Base-by-base conservation (phyloP, 1,140 invertebrate genomes). In the Drosophila truncata region DNA sequence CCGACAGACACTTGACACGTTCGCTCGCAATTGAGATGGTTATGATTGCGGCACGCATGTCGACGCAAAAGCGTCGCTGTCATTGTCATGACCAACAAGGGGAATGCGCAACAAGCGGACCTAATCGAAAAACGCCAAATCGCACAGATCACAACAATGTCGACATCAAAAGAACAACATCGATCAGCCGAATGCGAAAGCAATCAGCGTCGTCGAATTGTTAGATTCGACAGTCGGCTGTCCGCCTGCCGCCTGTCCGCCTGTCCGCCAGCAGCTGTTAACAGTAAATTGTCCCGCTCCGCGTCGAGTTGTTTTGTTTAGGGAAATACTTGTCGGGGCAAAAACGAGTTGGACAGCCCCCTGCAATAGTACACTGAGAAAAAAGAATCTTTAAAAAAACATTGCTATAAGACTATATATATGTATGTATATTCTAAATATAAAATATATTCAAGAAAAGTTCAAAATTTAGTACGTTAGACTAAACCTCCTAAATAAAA, bases 1-100 rank as follows among this genome's bases (percentile, higher is more conserved):
- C 35, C 41, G 46, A 14, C 10, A 2, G 29, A 5, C 47, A 66
- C 66, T 70, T 50, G 46, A 70, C 70, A 59, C 57, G 61, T 37
- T 47, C 33, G 64, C 29, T 42, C 27, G 57, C 41, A 33, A 41
- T 65, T 65, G 54, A 37, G 73, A 82, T 73, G 69, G 55, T 27
- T 52, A 14, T 77, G 61, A 50, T 61, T 67, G 58, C 13, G 27
- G 62, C 37, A 65, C 33, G 37, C 47, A 37, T 64, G 44, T 44
- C 49, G 39, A 31, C 57, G 62, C 69, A 61, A 41, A 47, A 69
- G 31, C 80, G 63, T 70, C 60, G 67, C 49, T 63, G 73, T 66
- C 67, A 78, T 65, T 82, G 84, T 78, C 65, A 74, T 88, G 84
- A 84, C 61, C 58, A 74, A 80, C 65, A 70, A 66, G 84, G 52